phyloP scores from a whole-genome alignment of 2,888 invertebrate genomes.

The Subacronicta megacephala region DNA sequence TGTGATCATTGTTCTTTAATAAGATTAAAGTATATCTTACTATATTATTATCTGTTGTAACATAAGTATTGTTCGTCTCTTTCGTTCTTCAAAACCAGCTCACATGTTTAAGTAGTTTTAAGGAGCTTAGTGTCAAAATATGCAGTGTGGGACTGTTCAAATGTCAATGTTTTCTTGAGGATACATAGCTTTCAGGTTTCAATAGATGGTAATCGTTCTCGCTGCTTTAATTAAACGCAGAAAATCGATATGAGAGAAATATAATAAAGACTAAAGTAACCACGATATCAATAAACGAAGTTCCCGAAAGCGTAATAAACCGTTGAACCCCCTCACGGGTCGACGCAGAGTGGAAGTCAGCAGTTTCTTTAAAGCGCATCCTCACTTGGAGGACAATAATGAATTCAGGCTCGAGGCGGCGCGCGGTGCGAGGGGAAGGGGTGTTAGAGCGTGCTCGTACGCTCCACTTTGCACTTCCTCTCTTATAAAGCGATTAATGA shows the following conservation, averaged over 20 bases:
- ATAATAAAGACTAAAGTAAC: constrained; percentile 50
- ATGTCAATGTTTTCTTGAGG: neutral
- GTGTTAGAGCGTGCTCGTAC: constrained; percentile 78
- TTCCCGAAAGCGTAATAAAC: constrained; percentile 80
- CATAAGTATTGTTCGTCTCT: too few species aligned
- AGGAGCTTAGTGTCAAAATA: too few species aligned
- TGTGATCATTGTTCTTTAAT: too few species aligned
- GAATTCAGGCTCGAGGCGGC: constrained; percentile 79
- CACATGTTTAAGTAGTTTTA: too few species aligned
- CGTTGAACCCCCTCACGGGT: constrained; percentile 71
- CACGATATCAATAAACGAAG: constrained; percentile 72
- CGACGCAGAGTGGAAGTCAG: constrained; percentile 77
- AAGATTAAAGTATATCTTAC: too few species aligned
- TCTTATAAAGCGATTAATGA: constrained; percentile 86
- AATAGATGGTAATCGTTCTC: neutral
- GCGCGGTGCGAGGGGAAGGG: constrained; percentile 51
- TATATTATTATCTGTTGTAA: too few species aligned
- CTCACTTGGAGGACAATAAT: constrained; percentile 83
- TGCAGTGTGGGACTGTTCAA: too few species aligned
- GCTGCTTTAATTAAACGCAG: constrained; percentile 9
- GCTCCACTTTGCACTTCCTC: constrained; percentile 84
- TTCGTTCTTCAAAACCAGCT: too few species aligned
- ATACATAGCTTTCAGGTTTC: neutral
- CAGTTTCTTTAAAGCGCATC: constrained; percentile 86
- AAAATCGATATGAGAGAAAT: constrained; percentile 26